Evolutionary conservation across 53 echinoderm and acorn worm genomes (phyloP).

Genomic region (Holothuria leucospilota): DNA sequence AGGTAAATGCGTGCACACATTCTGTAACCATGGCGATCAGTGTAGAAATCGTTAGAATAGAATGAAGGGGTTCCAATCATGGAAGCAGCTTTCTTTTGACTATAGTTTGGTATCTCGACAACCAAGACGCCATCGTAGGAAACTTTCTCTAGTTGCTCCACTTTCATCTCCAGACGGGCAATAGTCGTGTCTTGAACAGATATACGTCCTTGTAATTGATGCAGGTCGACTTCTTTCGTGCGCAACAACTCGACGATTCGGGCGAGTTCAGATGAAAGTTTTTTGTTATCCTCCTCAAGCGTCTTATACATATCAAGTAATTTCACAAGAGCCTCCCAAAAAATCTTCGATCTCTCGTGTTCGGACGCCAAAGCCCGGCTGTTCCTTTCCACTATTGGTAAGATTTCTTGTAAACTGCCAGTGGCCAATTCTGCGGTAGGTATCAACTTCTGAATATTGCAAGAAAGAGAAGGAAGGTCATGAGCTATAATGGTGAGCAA

Average conservation of each 20-base stretch:
- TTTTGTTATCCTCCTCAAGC: neutral
- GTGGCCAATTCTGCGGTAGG: too few relatives aligned
- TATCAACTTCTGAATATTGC: too few relatives aligned
- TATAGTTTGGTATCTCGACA: neutral
- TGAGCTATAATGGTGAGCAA: too few relatives aligned
- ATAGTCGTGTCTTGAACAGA: neutral
- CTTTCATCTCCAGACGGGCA: neutral
- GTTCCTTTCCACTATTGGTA: too few relatives aligned
- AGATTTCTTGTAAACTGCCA: too few relatives aligned
- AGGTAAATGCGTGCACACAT: conserved; percentile 19
- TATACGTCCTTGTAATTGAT: neutral
- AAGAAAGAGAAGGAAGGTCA: too few relatives aligned
- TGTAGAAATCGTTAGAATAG: neutral
- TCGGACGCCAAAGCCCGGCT: too few relatives aligned
- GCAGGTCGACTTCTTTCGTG: neutral
- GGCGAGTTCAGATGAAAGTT: neutral
- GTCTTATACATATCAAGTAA: neutral
- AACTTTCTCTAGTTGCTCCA: neutral
- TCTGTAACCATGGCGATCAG: conserved; percentile 9
- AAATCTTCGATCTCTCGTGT: too few relatives aligned
- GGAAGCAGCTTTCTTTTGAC: neutral
- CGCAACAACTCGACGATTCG: neutral
- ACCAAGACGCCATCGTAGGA: neutral
- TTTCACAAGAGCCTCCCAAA: too few relatives aligned
- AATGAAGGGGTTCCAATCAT: neutral